Evolutionary conservation across 2,797 vertebrate species (phyloP).

Genomic region (Borostomias antarcticus): DNA sequence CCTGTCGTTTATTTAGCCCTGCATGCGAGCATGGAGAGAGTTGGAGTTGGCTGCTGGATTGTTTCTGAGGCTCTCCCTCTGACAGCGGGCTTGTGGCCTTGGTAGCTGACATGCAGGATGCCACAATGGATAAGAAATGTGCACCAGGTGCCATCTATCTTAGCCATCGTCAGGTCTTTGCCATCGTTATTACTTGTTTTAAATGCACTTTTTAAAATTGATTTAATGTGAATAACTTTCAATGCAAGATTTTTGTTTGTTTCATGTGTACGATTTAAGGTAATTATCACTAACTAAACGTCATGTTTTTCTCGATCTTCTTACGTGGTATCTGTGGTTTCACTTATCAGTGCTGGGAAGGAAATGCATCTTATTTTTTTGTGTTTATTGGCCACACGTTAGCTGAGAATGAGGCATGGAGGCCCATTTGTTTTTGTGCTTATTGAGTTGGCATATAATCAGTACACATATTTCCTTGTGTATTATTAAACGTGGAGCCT

Average conservation of each 20-base stretch:
- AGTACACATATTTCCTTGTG: background rate
- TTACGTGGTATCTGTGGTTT: no score
- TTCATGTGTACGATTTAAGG: background rate
- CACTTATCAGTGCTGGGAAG: background rate
- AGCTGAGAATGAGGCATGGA: no score
- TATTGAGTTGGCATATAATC: background rate
- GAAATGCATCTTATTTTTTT: background rate
- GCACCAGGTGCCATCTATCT: background rate
- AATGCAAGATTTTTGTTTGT: background rate
- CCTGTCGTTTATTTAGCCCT: conserved; percentile 1
- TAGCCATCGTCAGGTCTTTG: background rate
- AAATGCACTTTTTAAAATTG: background rate
- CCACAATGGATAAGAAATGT: background rate
- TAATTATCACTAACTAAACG: background rate
- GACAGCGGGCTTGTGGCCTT: conserved; percentile 3
- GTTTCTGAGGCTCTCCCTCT: background rate
- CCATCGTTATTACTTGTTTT: background rate
- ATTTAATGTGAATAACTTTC: background rate
- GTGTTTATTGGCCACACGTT: no score
- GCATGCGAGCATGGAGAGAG: background rate
- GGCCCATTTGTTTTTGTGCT: background rate
- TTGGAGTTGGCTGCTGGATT: background rate
- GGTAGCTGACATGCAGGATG: background rate
- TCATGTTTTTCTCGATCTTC: no score
- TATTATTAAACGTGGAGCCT: background rate